Conservation (phyloP, 2,888 invertebrate genomes). For the Neoscelio sp. region DNA sequence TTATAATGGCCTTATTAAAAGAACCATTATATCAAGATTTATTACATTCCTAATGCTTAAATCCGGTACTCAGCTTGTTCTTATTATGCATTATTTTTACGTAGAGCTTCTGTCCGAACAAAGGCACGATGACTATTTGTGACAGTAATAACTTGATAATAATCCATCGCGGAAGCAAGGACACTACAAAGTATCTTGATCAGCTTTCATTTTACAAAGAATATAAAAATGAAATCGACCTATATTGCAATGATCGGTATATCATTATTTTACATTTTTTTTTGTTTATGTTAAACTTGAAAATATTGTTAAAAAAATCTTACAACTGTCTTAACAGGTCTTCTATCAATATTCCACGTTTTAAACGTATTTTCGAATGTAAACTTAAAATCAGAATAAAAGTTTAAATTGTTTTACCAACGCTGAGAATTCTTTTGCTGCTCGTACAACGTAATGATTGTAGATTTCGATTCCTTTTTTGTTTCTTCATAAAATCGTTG, state of each 20-base stretch:
- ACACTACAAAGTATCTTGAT: conserved; percentile 28
- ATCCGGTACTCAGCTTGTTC: not conserved
- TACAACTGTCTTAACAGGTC: no score
- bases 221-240: conserved; percentile 3
- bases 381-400: not conserved
- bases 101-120: conserved; percentile 2
- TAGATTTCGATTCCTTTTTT: conserved; percentile 50
- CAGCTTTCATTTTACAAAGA: conserved; percentile 17
- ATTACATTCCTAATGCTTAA: conserved; percentile 4
- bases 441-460: conserved; percentile 30
- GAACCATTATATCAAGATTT: conserved; percentile 22
- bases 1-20: no score
- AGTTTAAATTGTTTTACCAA: not conserved
- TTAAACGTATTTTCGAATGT: not conserved
- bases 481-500: conserved; percentile 32
- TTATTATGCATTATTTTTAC: conserved; percentile 37
- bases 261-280: conserved; percentile 3
- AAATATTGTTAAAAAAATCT: no score
- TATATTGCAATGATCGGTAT: no score
- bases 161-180: not conserved
- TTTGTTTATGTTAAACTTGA: not conserved
- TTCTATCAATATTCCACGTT: no score
- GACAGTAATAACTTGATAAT: conserved; percentile 29
- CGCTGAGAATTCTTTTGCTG: not conserved
- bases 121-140: conserved; percentile 4